Evolutionary conservation across 2,113 vertebrate species (phyloP).

Genomic region (Peromyscus maniculatus): DNA sequence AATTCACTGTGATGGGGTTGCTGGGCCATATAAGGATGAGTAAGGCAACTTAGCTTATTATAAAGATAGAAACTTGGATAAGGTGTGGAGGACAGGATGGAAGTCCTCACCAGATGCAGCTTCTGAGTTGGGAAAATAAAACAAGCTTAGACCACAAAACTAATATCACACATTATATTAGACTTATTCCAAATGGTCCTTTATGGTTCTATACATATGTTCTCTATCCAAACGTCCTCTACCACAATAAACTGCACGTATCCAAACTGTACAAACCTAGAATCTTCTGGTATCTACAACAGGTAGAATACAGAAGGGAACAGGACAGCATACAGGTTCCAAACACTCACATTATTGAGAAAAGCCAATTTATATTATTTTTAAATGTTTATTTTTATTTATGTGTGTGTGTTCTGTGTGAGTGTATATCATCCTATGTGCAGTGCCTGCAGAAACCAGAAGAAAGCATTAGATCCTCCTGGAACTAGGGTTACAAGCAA

Average conservation of each 20-base stretch:
- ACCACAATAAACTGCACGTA: background rate
- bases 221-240: background rate
- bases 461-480: background rate
- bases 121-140: background rate
- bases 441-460: background rate
- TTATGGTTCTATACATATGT: background rate
- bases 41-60: background rate
- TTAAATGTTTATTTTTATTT: background rate
- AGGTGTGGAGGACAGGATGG: background rate
- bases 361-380: background rate
- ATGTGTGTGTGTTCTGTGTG: background rate
- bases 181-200: background rate
- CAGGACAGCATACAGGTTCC: background rate
- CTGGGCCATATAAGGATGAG: background rate
- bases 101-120: background rate
- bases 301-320: background rate
- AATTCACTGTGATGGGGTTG: no score
- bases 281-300: background rate
- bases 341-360: background rate
- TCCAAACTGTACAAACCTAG: no score
- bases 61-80: background rate
- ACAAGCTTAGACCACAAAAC: background rate
- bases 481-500: background rate
- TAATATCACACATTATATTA: background rate
- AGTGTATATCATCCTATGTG: no score